Conservation (phyloP, 1,140 invertebrate species). For the Hylaeus volcanicus region DNA sequence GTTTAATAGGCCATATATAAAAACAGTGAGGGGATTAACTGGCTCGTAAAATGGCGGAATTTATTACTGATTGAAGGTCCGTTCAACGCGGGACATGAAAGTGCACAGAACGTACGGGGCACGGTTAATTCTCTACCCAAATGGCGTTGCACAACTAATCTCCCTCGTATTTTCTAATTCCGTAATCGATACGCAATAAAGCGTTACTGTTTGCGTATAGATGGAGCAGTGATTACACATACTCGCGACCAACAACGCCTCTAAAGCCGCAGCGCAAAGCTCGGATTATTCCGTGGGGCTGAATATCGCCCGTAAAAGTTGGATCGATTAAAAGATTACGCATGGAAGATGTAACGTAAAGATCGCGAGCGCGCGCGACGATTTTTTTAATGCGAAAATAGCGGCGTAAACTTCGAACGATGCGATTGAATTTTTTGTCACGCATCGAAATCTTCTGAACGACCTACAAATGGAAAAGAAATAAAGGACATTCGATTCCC, state of each 20-base stretch:
- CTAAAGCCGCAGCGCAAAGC: constrained; percentile 30
- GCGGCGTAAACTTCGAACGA: neutral
- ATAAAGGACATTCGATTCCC: neutral
- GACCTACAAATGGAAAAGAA: neutral
- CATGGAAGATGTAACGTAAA: neutral
- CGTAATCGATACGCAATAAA: constrained; percentile 45
- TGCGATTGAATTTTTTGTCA: neutral
- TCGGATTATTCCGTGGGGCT: constrained; percentile 22
- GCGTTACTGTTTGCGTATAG: constrained; percentile 22
- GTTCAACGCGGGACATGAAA: neutral
- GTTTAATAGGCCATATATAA: too few species aligned
- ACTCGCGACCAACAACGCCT: neutral
- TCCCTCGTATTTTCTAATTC: constrained; percentile 39
- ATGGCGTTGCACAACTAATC: constrained; percentile 29
- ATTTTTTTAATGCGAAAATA: neutral
- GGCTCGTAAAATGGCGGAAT: neutral
- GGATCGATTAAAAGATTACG: constrained; percentile 37
- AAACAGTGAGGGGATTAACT: neutral
- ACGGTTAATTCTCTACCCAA: constrained; percentile 5
- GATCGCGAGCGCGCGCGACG: too few species aligned
- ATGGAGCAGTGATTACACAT: constrained; percentile 30
- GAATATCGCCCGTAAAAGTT: constrained; percentile 21
- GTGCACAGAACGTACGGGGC: too few species aligned
- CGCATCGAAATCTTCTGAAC: neutral
- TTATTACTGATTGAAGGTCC: neutral